Evolutionary conservation across 37 sponge, comb jelly and placozoan genomes (phyloP), one percentile per base, ranked within the genome.

Genomic region (Cliona cf. orientalis): DNA sequence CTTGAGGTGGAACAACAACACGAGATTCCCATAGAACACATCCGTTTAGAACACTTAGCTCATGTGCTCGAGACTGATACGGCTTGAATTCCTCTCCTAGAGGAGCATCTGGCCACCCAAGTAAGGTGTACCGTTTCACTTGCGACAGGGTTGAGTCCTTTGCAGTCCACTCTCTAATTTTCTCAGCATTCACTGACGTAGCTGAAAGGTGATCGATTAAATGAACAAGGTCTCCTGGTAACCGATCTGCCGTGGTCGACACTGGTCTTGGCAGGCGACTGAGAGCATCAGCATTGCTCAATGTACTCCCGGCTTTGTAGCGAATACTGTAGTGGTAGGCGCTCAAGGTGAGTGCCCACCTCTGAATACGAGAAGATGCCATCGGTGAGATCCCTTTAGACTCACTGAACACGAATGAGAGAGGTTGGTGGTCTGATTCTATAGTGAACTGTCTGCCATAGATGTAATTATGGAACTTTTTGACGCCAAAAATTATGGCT

Each of bases 1-100:
- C 1, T 35, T 44, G 28, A 1, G 17, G 1, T 6, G 74, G 83
- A 72, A 82, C 44, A 2, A 71, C 66, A 9, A 82, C 65, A 62
- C 83, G 23, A 33, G 2, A 19, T 2, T 74, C 83, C 83, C 83
- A 82, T 41, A 82, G 35, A 0, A 82, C 22, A 70, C 81, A 80
- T 45, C 67, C 81, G 0, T 46, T 33, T 60, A 70, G 71, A 31
- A 80, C 41, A n/a, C 56, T 58, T 22, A 82, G 64, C 37, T 82
- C 83, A 3, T 60, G 12, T 39, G 35, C 29, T 1, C 74, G 25
- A 0, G 7, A 19, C 22, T 11, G 0, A 23, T 42, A 72, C 25
- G 73, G 74, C 73, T 26, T 72, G 11, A 72, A 45, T n/a, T n/a
- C n/a, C 12, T 72, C 73, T 31, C 5, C 55, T 6, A 1, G 2